Conservation (phyloP, 2,797 vertebrate genomes). For the Hemibagrus guttatus region DNA sequence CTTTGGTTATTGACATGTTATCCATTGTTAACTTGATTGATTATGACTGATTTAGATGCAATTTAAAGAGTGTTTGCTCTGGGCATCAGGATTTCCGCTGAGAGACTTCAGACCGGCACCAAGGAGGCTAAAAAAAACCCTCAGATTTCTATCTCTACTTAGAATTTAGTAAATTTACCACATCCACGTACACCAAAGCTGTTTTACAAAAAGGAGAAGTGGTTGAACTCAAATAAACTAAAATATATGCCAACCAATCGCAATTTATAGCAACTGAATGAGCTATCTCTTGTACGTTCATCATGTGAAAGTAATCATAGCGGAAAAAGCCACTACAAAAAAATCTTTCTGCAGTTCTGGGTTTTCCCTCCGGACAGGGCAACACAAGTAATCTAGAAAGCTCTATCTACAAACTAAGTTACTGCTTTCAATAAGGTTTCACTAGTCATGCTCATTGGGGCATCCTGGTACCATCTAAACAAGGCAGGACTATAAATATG, state of each 20-base stretch:
- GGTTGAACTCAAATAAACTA: background rate
- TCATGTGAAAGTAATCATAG: background rate
- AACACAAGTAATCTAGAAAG: background rate
- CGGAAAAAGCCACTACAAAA: background rate
- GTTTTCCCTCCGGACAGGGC: background rate
- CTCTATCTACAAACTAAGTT: background rate
- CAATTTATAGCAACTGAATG: background rate
- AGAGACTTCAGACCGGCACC: too few species aligned
- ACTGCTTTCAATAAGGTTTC: background rate
- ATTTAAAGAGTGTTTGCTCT: background rate
- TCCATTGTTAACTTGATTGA: background rate
- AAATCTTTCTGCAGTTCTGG: background rate
- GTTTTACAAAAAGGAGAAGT: background rate
- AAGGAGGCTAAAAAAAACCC: background rate
- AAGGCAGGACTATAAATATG: background rate
- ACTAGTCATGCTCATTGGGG: background rate
- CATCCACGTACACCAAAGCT: background rate
- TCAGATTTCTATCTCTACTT: background rate
- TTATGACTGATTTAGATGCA: background rate
- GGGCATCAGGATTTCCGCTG: background rate
- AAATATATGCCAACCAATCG: background rate
- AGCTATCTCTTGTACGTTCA: background rate
- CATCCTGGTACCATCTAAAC: background rate
- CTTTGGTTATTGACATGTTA: background rate
- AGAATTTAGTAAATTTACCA: background rate